These are phyloP conservation scores for Sphyrna mokarran DNA, from an alignment of 2,113 vertebrate species.

Conservation along the genomic window DNA sequence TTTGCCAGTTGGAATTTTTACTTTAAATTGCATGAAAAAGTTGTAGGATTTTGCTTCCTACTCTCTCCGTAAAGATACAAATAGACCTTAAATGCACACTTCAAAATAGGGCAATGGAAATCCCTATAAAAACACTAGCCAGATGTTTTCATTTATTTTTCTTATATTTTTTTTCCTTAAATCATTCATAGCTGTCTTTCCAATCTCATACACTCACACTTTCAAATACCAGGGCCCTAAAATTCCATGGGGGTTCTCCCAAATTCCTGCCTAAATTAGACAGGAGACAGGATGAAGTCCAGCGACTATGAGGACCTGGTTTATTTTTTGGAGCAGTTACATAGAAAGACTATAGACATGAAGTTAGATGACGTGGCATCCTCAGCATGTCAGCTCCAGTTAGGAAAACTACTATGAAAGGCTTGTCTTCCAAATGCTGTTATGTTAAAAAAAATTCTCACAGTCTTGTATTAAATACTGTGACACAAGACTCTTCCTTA, in stretches of 20 bases:
- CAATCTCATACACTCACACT: background rate
- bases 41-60: background rate
- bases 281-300: background rate
- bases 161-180: background rate
- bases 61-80: background rate
- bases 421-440: background rate
- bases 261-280: background rate
- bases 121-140: background rate
- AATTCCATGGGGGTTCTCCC: background rate
- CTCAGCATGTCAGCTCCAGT: background rate
- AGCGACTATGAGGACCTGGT: background rate
- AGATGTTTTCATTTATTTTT: background rate
- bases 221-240: background rate
- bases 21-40: background rate
- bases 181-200: background rate
- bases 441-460: background rate
- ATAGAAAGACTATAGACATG: background rate
- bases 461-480: background rate
- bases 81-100: background rate
- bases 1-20: background rate
- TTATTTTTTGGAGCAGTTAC: background rate
- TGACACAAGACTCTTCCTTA: background rate
- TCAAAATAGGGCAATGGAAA: background rate
- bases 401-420: background rate
- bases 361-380: background rate